Conservation (phyloP, 2,797 vertebrate species). For the Chrosomus eos region DNA sequence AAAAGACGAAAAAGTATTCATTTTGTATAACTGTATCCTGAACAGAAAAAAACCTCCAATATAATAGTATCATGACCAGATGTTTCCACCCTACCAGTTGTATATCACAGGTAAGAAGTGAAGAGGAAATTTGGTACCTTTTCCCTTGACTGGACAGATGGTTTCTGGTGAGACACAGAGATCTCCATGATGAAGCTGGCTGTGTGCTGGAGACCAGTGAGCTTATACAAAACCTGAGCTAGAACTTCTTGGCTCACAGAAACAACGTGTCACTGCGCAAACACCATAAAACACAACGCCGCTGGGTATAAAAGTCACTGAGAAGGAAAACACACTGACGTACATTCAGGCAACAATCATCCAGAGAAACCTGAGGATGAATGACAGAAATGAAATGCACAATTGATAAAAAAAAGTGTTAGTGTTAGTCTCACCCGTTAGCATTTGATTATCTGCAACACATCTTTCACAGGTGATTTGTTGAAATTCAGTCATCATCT, state of each 20-base stretch:
- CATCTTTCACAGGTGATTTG: background rate
- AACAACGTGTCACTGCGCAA: conserved; percentile 60
- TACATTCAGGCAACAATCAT: conserved; percentile 38
- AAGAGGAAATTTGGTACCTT: conserved; percentile 54
- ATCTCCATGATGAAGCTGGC: conserved; percentile 54
- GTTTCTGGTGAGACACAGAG: conserved; percentile 42
- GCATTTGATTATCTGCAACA: background rate
- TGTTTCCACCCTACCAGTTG: background rate
- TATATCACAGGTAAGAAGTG: background rate
- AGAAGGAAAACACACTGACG: conserved; percentile 62
- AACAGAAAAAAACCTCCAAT: background rate
- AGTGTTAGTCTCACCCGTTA: background rate
- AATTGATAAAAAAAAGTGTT: background rate
- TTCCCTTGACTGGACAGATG: conserved; percentile 49
- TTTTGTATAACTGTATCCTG: background rate
- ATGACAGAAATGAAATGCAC: background rate
- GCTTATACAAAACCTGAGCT: conserved; percentile 37
- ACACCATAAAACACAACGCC: conserved; percentile 62
- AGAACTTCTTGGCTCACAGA: conserved; percentile 53
- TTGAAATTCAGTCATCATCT: background rate
- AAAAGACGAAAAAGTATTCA: background rate
- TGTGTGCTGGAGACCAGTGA: conserved; percentile 41
- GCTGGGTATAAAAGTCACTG: conserved; percentile 61
- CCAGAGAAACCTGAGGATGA: conserved; percentile 38
- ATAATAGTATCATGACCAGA: background rate